Percentiles rank a stretch among this genome's conserved stretches.
These are phyloP conservation scores for Podarcis raffonei DNA, from an alignment of 2,113 vertebrate species.

Conservation along the genomic window DNA sequence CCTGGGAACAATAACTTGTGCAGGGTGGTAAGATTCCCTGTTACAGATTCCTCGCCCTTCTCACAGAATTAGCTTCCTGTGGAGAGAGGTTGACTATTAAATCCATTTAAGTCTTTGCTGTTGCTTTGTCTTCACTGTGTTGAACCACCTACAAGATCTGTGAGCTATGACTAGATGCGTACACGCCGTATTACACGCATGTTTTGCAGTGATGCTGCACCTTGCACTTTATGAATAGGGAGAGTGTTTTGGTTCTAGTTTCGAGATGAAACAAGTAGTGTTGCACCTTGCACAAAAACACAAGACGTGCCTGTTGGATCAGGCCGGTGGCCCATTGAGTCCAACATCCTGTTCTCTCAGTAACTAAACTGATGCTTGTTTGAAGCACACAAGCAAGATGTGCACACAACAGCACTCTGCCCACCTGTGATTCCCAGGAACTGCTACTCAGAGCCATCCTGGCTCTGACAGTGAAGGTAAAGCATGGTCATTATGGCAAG, in stretches of 20 bases:
- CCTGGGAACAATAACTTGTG: background rate
- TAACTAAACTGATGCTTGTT: no score
- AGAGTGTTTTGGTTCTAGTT: background rate
- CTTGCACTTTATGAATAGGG: background rate
- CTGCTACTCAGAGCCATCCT: no score
- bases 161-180: background rate
- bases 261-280: background rate
- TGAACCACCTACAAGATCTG: background rate
- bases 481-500: no score
- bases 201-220: background rate
- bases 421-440: no score
- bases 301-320: no score
- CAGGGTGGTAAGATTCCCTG: background rate
- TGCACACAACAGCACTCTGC: no score
- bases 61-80: background rate
- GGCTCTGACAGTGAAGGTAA: no score
- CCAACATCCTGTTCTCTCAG: no score
- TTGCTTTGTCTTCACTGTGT: background rate
- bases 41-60: background rate
- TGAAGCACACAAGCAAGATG: no score
- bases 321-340: no score
- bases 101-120: background rate
- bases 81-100: background rate
- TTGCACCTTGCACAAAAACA: no score
- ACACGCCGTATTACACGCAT: background rate